Evolutionary conservation across 2,888 invertebrate genomes (phyloP).

Genomic region (Amaurobius ferox): DNA sequence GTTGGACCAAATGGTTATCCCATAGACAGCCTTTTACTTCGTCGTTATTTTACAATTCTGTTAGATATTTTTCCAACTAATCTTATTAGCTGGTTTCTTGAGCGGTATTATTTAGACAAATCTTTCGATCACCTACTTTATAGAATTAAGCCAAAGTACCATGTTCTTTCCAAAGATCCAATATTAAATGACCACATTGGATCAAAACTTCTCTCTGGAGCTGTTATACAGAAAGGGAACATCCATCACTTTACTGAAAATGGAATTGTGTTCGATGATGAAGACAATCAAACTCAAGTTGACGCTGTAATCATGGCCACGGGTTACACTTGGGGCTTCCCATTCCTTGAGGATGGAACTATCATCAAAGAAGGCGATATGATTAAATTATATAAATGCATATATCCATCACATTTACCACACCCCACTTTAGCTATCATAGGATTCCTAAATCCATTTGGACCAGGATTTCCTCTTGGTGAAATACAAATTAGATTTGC

Average conservation of each 20-base stretch:
- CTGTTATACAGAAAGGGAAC: slow-evolving; percentile 76
- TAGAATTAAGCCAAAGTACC: slow-evolving; percentile 77
- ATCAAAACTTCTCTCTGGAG: slow-evolving; percentile 77
- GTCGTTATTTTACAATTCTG: slow-evolving; percentile 6
- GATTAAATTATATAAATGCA: slow-evolving; percentile 74
- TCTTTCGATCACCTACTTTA: slow-evolving; percentile 77
- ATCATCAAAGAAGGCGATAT: slow-evolving; percentile 16
- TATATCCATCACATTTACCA: slow-evolving; percentile 74
- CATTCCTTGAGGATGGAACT: slow-evolving; percentile 76
- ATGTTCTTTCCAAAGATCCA: slow-evolving; percentile 75
- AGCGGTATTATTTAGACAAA: slow-evolving; percentile 74
- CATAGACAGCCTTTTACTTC: slow-evolving; percentile 16
- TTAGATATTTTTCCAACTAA: slow-evolving; percentile 11
- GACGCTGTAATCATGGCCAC: slow-evolving; percentile 77
- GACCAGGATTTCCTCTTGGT: slow-evolving; percentile 71
- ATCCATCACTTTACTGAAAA: slow-evolving; percentile 75
- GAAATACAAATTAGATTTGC: slow-evolving; percentile 73
- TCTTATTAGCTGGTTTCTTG: slow-evolving; percentile 28
- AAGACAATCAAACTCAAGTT: slow-evolving; percentile 75
- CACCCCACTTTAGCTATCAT: slow-evolving; percentile 75
- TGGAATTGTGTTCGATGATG: slow-evolving; percentile 75
- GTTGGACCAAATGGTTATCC: slow-evolving; percentile 71
- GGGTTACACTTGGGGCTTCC: slow-evolving; percentile 77
- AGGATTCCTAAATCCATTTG: slow-evolving; percentile 73
- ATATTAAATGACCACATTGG: slow-evolving; percentile 78